Conservation (phyloP, 2,113 vertebrate species). For the Bambusicola thoracicus region DNA sequence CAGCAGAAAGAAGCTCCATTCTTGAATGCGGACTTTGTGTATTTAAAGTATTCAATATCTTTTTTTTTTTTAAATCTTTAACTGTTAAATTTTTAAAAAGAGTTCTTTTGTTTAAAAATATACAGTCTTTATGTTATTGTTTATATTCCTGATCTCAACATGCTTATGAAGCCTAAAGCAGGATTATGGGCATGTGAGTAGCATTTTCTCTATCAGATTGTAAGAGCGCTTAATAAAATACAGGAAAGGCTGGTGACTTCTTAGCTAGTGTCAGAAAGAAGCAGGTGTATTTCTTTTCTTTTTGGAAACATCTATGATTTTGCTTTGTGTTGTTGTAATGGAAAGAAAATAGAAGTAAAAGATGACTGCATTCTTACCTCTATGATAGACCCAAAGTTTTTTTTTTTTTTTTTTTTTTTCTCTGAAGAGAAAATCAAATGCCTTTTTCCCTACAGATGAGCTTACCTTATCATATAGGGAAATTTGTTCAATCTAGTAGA, state of each 20-base stretch:
- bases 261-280: neutral
- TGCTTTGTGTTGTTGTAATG: neutral
- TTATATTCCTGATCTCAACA: neutral
- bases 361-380: neutral
- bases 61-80: too few relatives aligned
- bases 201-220: neutral
- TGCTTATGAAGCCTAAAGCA: neutral
- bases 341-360: neutral
- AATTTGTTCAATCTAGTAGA: neutral
- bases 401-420: neutral
- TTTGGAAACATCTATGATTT: neutral
- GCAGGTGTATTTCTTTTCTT: neutral
- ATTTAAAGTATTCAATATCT: neutral
- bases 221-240: neutral
- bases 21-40: neutral
- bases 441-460: neutral
- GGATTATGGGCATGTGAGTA: neutral
- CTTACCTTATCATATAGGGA: neutral
- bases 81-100: neutral
- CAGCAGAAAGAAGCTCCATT: neutral
- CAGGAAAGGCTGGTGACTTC: neutral
- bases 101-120: rapidly evolving
- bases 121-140: neutral
- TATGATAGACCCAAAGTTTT: neutral
- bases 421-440: neutral